phyloP scores from a whole-genome alignment of 2,797 vertebrate species.

The Phylloscopus collybita region DNA sequence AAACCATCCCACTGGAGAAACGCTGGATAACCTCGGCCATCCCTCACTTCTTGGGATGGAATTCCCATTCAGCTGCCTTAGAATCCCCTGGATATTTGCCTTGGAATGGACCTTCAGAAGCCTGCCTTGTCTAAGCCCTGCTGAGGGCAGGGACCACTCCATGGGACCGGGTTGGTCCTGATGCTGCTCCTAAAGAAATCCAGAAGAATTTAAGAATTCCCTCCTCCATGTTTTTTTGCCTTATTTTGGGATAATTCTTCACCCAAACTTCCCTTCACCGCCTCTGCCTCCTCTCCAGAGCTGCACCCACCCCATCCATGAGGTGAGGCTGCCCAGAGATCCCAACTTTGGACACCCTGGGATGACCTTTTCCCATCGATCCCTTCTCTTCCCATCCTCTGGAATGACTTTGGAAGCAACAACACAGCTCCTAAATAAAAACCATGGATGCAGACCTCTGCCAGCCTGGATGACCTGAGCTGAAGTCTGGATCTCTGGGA shows the following conservation, averaged over 20 bases:
- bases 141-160: accelerated
- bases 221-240: neutral
- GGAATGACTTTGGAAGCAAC: neutral
- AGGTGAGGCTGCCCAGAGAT: neutral
- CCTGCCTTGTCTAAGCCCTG: neutral
- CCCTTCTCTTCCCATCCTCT: neutral
- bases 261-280: neutral
- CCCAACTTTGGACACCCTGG: neutral
- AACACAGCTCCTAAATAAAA: neutral
- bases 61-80: neutral
- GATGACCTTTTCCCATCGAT: neutral
- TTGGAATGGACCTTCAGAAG: neutral
- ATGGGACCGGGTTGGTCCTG: accelerated
- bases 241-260: neutral
- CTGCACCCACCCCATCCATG: neutral
- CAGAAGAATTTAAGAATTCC: neutral
- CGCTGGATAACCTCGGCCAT: neutral
- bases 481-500: neutral
- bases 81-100: neutral
- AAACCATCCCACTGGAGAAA: neutral
- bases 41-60: neutral
- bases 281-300: neutral
- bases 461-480: accelerated
- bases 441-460: accelerated
- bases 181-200: neutral